Percentiles rank a stretch among this genome's conserved stretches.
Evolutionary conservation across 2,113 vertebrate genomes (phyloP).

Genomic region (Excalfactoria chinensis): DNA sequence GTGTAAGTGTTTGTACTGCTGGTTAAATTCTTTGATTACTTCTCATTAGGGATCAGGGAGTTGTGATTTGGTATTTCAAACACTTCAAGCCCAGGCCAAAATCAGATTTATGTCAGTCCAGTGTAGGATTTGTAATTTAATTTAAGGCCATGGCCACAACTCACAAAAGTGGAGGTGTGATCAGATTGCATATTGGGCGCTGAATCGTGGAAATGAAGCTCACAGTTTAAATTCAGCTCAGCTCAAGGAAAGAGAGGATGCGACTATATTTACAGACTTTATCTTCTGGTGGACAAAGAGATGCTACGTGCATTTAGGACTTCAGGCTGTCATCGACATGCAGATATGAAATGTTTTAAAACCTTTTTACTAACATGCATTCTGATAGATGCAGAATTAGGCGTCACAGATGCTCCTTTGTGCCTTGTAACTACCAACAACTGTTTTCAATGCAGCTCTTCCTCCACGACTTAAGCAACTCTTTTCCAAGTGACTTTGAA

Average conservation of each 20-base stretch:
- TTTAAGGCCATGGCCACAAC: conserved; percentile 65
- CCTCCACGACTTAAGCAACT: not conserved
- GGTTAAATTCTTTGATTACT: conserved; percentile 79
- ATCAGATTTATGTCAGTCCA: conserved; percentile 76
- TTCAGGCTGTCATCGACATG: not conserved
- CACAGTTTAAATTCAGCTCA: conserved; percentile 45
- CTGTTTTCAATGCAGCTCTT: not conserved
- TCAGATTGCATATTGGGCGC: conserved; percentile 70
- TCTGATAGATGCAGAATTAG: conserved; percentile 14
- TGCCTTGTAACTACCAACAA: not conserved
- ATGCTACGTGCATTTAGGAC: conserved; percentile 2
- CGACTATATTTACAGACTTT: conserved; percentile 38
- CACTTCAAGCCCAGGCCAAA: conserved; percentile 76
- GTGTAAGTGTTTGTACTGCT: conserved; percentile 70
- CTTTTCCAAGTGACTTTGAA: not conserved
- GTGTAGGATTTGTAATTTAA: conserved; percentile 74
- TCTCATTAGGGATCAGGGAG: conserved; percentile 80
- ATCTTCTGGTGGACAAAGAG: conserved; percentile 31
- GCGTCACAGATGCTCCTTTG: not conserved
- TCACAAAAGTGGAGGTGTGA: conserved; percentile 72
- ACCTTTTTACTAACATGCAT: conserved; percentile 37
- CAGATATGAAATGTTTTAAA: conserved; percentile 32
- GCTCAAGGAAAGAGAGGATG: not conserved
- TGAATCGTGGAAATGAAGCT: conserved; percentile 63
- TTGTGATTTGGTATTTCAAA: conserved; percentile 76